These are phyloP conservation scores for Threskiornis aethiopicus DNA, from an alignment of 2,797 vertebrate genomes.

Conservation along the genomic window DNA sequence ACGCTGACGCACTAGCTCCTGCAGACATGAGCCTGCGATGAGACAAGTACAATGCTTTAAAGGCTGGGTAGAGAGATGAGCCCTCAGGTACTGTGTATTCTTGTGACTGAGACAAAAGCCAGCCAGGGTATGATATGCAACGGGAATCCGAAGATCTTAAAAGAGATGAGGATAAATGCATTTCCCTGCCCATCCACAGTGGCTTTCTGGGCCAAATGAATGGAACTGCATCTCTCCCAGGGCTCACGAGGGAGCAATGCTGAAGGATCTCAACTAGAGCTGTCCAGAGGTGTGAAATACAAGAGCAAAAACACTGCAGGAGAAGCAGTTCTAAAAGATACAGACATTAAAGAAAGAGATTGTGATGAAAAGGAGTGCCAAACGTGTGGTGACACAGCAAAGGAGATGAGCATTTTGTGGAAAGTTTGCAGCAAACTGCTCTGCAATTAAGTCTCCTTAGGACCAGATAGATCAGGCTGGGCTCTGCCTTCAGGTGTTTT, in stretches of 20 bases:
- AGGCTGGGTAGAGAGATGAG: not conserved
- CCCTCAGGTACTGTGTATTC: not conserved
- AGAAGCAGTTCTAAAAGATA: not conserved
- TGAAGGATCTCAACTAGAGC: not conserved
- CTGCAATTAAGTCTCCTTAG: not conserved
- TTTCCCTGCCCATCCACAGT: not conserved
- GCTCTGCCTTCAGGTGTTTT: not conserved
- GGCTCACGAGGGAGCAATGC: not conserved
- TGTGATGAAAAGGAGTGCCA: constrained; percentile 13
- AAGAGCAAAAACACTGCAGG: not conserved
- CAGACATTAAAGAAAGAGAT: not conserved
- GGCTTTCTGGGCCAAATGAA: not conserved
- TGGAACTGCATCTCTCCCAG: not conserved
- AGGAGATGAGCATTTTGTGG: not conserved
- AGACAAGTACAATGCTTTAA: not conserved
- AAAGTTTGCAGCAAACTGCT: not conserved
- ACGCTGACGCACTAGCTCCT: not conserved
- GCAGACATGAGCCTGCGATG: not conserved
- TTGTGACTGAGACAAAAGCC: constrained; percentile 4
- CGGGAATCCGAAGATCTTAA: not conserved
- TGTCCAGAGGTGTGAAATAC: not conserved
- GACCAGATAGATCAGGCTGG: not conserved
- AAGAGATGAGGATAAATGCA: not conserved
- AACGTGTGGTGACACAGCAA: not conserved
- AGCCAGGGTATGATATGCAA: not conserved